These are phyloP conservation scores for Cartodere bifasciata DNA, from an alignment of 2,888 invertebrate species.

Conservation along the genomic window DNA sequence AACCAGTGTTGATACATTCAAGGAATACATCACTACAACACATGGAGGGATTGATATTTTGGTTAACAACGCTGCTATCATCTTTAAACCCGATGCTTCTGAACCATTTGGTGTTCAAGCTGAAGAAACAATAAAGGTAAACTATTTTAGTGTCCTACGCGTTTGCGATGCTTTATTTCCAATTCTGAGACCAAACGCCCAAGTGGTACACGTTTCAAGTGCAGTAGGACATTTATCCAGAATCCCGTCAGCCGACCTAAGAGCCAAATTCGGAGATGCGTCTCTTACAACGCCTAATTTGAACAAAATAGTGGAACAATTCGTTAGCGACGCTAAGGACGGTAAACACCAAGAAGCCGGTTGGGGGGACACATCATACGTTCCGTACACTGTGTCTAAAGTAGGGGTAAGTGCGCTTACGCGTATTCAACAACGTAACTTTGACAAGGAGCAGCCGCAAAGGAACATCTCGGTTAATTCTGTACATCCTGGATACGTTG, in stretches of 20 bases:
- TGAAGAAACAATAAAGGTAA: conserved; percentile 52
- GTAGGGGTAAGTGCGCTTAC: conserved; percentile 58
- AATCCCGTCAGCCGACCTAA: conserved; percentile 45
- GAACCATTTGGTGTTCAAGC: conserved; percentile 58
- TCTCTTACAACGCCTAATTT: conserved; percentile 46
- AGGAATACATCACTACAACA: conserved; percentile 43
- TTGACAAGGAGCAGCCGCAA: conserved; percentile 36
- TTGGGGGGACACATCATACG: conserved; percentile 44
- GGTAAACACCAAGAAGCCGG: conserved; percentile 21
- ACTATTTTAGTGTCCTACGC: conserved; percentile 52
- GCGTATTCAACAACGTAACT: conserved; percentile 49
- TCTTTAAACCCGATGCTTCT: conserved; percentile 37
- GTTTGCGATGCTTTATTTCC: conserved; percentile 61
- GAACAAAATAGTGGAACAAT: conserved; percentile 49
- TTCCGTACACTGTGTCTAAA: conserved; percentile 58
- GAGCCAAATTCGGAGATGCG: conserved; percentile 41
- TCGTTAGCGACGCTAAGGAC: conserved; percentile 36
- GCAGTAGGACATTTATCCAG: conserved; percentile 48
- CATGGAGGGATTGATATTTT: conserved; percentile 59
- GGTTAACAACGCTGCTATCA: conserved; percentile 66
- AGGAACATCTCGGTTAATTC: conserved; percentile 56
- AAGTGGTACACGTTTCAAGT: conserved; percentile 67
- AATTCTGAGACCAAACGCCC: conserved; percentile 51
- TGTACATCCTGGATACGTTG: conserved; percentile 65
- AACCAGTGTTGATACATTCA: conserved; percentile 44